These are phyloP conservation scores for Lagorchestes hirsutus DNA, from an alignment of 2,797 vertebrate genomes.

Conservation along the genomic window DNA sequence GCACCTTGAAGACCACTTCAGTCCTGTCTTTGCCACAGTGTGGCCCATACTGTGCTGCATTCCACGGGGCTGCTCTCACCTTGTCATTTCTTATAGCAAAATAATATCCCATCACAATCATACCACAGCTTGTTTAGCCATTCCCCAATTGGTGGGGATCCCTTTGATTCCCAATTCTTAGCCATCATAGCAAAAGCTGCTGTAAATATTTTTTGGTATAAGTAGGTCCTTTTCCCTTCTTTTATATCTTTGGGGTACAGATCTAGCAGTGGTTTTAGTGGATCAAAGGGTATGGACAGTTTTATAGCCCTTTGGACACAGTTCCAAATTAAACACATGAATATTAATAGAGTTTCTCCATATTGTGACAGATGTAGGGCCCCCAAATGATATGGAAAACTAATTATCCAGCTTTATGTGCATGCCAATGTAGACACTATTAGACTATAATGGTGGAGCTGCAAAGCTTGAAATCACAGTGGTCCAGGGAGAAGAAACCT, in stretches of 20 bases:
- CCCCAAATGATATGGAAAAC: neutral
- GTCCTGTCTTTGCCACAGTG: too few species aligned
- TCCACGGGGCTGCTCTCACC: too few species aligned
- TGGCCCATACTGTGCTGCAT: too few species aligned
- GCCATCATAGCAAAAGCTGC: neutral
- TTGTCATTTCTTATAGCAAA: neutral
- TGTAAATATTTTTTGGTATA: neutral
- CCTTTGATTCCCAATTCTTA: neutral
- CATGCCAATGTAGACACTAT: neutral
- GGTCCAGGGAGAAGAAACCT: neutral
- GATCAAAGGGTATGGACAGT: neutral
- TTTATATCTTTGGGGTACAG: neutral
- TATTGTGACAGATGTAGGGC: neutral
- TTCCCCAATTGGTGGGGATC: neutral
- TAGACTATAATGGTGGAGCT: neutral
- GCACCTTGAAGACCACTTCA: too few species aligned
- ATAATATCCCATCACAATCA: neutral
- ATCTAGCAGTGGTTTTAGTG: neutral
- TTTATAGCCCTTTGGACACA: neutral
- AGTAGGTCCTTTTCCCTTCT: neutral
- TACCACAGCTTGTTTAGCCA: neutral
- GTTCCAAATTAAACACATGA: neutral
- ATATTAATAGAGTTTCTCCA: neutral
- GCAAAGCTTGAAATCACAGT: neutral
- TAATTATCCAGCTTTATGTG: neutral